A percentile compares a stretch with the other conserved stretches of the same genome.
These are phyloP conservation scores for Torymus aiolomorphi DNA, from an alignment of 2,888 invertebrate species.

Conservation along the genomic window DNA sequence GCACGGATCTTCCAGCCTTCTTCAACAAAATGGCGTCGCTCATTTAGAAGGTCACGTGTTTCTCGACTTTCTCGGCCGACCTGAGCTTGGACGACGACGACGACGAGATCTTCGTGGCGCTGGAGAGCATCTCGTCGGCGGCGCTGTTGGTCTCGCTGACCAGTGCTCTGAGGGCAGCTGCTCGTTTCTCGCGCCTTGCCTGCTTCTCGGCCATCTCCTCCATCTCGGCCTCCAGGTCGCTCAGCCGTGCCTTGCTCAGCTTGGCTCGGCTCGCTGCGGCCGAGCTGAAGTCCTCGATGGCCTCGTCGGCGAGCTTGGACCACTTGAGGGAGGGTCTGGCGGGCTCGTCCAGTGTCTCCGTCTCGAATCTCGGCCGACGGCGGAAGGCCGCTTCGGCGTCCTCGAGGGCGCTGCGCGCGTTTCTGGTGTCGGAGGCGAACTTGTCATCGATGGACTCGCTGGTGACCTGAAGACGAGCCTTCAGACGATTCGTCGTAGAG, in stretches of 20 bases:
- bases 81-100: conserved; percentile 64
- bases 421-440: conserved; percentile 58
- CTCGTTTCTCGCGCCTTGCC: conserved; percentile 83
- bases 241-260: conserved; percentile 82
- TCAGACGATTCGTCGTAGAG: conserved; percentile 76
- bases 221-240: conserved; percentile 87
- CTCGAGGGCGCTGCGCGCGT: conserved; percentile 74
- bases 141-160: conserved; percentile 79
- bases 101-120: conserved; percentile 65
- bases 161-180: conserved; percentile 83
- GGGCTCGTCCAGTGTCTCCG: neutral
- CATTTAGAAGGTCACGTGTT: conserved; percentile 72
- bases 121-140: conserved; percentile 71
- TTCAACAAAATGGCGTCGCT: too few relatives aligned
- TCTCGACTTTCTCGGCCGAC: conserved; percentile 65
- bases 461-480: conserved; percentile 75
- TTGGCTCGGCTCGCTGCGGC: conserved; percentile 82
- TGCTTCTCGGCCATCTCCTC: conserved; percentile 83
- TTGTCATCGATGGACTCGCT: conserved; percentile 81
- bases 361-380: conserved; percentile 62
- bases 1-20: too few relatives aligned
- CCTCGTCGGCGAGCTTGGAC: conserved; percentile 64
- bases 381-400: conserved; percentile 76
- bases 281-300: conserved; percentile 77
- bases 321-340: conserved; percentile 50